Conservation (phyloP, 2,888 invertebrate species). For the Phyto melanocephala region DNA sequence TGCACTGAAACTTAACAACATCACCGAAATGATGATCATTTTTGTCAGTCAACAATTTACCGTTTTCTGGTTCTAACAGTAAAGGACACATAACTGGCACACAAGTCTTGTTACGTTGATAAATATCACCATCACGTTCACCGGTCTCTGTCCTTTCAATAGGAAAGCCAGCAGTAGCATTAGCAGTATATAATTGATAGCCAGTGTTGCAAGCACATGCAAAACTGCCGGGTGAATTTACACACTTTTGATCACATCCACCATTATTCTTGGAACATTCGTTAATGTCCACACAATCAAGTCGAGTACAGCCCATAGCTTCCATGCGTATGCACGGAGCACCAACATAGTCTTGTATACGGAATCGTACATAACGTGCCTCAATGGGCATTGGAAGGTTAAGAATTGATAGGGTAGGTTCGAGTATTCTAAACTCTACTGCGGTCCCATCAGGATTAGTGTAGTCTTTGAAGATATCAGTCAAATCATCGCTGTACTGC, state of each 20-base stretch:
- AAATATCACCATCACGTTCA: slow-evolving; percentile 91
- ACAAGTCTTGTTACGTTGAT: slow-evolving; percentile 95
- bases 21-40: slow-evolving; percentile 93
- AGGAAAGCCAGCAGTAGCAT: slow-evolving; percentile 93
- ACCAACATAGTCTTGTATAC: slow-evolving; percentile 91
- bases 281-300: slow-evolving; percentile 93
- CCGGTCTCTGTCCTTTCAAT: slow-evolving; percentile 92
- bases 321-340: slow-evolving; percentile 94
- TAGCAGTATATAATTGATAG: slow-evolving; percentile 90
- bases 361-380: slow-evolving; percentile 91
- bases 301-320: slow-evolving; percentile 93
- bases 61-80: slow-evolving; percentile 89
- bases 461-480: slow-evolving; percentile 93
- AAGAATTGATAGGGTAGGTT: slow-evolving; percentile 93
- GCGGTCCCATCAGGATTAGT: slow-evolving; percentile 95
- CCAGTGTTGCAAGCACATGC: slow-evolving; percentile 95
- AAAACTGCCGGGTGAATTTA: slow-evolving; percentile 92
- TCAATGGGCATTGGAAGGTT: slow-evolving; percentile 95
- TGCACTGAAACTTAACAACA: slow-evolving; percentile 93
- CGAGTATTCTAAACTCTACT: slow-evolving; percentile 93
- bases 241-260: slow-evolving; percentile 95
- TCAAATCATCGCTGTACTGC: slow-evolving; percentile 92
- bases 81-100: slow-evolving; percentile 94
- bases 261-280: slow-evolving; percentile 93
- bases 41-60: slow-evolving; percentile 89